Percentiles rank a stretch among this genome's conserved stretches.
Conservation (phyloP, 2,888 invertebrate genomes). For the Steinernema hermaphroditum region DNA sequence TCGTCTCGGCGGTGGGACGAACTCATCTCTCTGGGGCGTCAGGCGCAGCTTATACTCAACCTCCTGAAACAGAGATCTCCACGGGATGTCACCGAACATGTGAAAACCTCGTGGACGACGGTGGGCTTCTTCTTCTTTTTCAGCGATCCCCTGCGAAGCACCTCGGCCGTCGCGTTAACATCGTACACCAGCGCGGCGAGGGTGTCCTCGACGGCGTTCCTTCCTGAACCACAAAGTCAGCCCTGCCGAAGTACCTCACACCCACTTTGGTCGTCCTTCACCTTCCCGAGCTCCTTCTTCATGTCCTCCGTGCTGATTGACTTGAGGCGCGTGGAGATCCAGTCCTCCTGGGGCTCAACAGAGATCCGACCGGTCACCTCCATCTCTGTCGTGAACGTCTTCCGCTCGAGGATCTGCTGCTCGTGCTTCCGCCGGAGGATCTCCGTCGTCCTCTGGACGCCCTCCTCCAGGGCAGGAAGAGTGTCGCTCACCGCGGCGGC, state of each 20-base stretch:
- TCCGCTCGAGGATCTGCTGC: slow-evolving; percentile 56
- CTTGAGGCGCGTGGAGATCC: slow-evolving; percentile 59
- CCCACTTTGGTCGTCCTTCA: slow-evolving; percentile 60
- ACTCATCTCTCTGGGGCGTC: slow-evolving; percentile 61
- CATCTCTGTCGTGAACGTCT: slow-evolving; percentile 63
- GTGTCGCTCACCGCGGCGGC: slow-evolving; percentile 60
- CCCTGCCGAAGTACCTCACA: neutral
- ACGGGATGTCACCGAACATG: neutral
- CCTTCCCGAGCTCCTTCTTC: slow-evolving; percentile 55
- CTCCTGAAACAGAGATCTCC: slow-evolving; percentile 41
- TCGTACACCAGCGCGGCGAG: slow-evolving; percentile 66
- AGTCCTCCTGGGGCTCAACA: slow-evolving; percentile 60
- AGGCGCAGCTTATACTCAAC: slow-evolving; percentile 61
- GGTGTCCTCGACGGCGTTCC: slow-evolving; percentile 64
- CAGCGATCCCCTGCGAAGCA: slow-evolving; percentile 50
- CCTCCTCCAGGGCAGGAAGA: slow-evolving; percentile 56
- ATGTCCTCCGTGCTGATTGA: slow-evolving; percentile 62
- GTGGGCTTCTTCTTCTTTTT: slow-evolving; percentile 50
- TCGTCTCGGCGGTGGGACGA: slow-evolving; percentile 28
- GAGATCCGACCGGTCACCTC: slow-evolving; percentile 61
- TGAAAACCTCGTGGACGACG: slow-evolving; percentile 34
- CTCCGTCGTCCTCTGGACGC: slow-evolving; percentile 64
- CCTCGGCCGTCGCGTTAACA: slow-evolving; percentile 66
- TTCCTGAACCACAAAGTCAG: slow-evolving; percentile 47
- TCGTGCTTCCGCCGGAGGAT: slow-evolving; percentile 59